Evolutionary conservation across 2,113 vertebrate genomes (phyloP).

Genomic region (Zosterops pallidus): DNA sequence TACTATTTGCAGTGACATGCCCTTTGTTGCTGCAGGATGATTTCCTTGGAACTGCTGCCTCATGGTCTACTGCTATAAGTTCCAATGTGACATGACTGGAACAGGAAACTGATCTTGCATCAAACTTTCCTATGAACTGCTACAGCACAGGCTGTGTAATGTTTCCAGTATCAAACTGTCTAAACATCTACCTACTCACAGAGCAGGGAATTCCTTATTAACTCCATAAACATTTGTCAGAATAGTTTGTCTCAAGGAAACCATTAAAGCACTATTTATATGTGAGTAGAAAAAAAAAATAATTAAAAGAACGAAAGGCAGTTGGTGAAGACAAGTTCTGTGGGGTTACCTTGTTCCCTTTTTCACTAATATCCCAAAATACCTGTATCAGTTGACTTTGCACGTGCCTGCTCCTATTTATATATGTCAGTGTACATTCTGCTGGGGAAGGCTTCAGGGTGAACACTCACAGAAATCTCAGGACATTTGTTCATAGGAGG

Average conservation of each 20-base stretch:
- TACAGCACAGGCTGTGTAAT: not conserved
- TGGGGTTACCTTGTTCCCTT: not conserved
- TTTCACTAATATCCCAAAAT: not conserved
- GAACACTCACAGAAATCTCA: not conserved
- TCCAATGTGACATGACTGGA: not conserved
- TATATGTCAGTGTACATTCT: not conserved
- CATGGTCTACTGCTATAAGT: not conserved
- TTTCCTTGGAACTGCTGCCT: not conserved
- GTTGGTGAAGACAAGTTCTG: not conserved
- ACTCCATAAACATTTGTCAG: conserved; percentile 15
- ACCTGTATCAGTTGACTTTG: not conserved
- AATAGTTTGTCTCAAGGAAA: conserved; percentile 22
- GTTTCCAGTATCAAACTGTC: not conserved
- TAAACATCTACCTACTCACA: not conserved
- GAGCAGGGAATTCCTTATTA: not conserved
- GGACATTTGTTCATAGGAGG: not conserved
- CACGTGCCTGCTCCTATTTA: not conserved
- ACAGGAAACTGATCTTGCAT: conserved; percentile 1
- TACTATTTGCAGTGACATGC: not conserved
- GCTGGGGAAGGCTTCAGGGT: not conserved
- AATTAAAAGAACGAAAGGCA: not conserved
- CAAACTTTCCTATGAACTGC: not conserved
- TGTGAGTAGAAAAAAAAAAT: not conserved
- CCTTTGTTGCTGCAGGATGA: not conserved
- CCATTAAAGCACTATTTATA: not conserved